phyloP scores from a whole-genome alignment of 35 echinoderm and acorn worm genomes.

The Stichopus chloronotus region DNA sequence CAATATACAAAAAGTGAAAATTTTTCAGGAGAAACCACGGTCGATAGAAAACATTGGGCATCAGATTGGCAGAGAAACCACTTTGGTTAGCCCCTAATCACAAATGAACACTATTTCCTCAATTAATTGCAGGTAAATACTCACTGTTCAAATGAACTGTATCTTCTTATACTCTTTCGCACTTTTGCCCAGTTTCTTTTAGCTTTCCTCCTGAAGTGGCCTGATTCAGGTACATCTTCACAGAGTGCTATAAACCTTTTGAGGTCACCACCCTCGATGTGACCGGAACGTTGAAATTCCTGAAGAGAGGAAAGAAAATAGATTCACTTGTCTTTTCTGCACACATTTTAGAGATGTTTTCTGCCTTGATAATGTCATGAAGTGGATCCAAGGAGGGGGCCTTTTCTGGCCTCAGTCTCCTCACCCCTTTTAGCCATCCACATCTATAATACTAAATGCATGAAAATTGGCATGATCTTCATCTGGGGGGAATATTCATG shows the following conservation, averaged over 20 bases:
- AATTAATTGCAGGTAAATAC: background rate
- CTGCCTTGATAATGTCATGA: background rate
- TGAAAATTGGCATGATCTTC: too few relatives aligned
- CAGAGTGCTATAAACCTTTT: conserved; percentile 44
- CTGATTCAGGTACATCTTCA: conserved; percentile 51
- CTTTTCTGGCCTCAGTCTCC: background rate
- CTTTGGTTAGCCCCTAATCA: too few relatives aligned
- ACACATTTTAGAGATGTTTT: background rate
- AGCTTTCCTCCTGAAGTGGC: conserved; percentile 34
- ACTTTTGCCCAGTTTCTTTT: conserved; percentile 42
- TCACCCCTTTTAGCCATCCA: too few relatives aligned
- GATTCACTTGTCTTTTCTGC: background rate
- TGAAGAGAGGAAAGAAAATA: background rate
- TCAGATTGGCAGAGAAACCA: too few relatives aligned
- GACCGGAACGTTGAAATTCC: conserved; percentile 38
- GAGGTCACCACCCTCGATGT: conserved; percentile 51
- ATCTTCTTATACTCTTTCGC: conserved; percentile 49
- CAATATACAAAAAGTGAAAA: too few relatives aligned
- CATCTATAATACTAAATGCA: too few relatives aligned
- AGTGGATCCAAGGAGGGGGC: background rate
- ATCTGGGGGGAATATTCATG: too few relatives aligned
- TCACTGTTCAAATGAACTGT: conserved; percentile 58
- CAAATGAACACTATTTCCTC: too few relatives aligned
- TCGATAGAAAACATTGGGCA: too few relatives aligned
- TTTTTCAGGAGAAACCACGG: too few relatives aligned